Evolutionary conservation across 2,113 vertebrate species (phyloP).

Genomic region (Megaptera novaeangliae): DNA sequence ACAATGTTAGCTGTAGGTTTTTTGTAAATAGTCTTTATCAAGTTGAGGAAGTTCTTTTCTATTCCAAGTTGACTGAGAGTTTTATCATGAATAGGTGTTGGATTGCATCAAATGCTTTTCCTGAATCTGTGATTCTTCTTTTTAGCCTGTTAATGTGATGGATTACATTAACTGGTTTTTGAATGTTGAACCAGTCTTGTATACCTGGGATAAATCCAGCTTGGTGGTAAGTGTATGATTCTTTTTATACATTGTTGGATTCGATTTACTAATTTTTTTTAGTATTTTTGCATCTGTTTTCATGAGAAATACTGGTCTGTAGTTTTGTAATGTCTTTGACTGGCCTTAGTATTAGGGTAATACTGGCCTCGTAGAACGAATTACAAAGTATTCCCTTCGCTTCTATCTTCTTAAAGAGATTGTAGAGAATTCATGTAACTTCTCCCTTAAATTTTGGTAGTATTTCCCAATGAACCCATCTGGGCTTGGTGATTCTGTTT

Average conservation of each 20-base stretch:
- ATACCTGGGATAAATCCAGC: neutral
- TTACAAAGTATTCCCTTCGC: neutral
- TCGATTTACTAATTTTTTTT: neutral
- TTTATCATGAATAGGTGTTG: neutral
- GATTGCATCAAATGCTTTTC: neutral
- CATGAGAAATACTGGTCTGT: neutral
- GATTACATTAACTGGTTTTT: neutral
- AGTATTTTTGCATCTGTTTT: neutral
- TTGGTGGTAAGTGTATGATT: neutral
- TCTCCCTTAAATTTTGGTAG: neutral
- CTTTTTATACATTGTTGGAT: neutral
- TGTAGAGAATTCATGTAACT: neutral
- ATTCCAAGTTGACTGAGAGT: neutral
- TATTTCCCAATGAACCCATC: neutral
- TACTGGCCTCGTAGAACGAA: neutral
- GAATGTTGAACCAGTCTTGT: neutral
- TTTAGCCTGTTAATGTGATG: neutral
- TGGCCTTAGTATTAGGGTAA: neutral
- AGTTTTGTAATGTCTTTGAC: neutral
- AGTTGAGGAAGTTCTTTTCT: neutral
- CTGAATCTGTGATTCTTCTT: neutral
- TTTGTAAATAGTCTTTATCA: neutral
- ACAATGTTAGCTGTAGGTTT: neutral
- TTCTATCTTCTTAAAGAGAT: neutral
- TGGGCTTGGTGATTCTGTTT: neutral